These are phyloP conservation scores for Catharus ustulatus DNA, from an alignment of 2,797 vertebrate species.

Conservation along the genomic window DNA sequence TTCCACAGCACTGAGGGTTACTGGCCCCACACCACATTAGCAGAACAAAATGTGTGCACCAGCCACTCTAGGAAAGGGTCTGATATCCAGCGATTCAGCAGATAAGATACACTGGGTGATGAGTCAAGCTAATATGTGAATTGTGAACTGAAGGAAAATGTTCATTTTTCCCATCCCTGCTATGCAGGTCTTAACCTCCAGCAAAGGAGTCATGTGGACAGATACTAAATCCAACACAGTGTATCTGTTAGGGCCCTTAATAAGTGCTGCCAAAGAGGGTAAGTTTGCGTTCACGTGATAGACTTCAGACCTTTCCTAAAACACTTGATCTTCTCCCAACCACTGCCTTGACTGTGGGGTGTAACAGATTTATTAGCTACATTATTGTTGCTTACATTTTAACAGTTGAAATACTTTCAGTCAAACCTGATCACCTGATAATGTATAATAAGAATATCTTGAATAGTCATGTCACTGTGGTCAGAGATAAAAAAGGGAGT, in stretches of 20 bases:
- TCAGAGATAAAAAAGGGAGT: neutral
- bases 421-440: neutral
- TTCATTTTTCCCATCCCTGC: neutral
- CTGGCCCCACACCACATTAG: rapidly evolving
- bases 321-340: neutral
- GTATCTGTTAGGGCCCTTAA: neutral
- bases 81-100: neutral
- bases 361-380: neutral
- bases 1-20: neutral
- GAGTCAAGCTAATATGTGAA: neutral
- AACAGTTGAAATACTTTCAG: neutral
- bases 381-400: neutral
- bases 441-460: neutral
- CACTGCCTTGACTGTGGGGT: neutral
- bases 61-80: neutral
- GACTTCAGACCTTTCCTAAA: neutral
- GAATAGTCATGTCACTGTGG: neutral
- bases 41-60: neutral
- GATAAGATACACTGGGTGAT: neutral
- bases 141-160: neutral
- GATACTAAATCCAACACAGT: neutral
- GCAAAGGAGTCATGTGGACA: neutral
- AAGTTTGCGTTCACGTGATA: neutral
- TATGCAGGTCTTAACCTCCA: neutral
- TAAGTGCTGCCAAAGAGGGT: neutral